Evolutionary conservation across 2,888 invertebrate species (phyloP).

Genomic region (Diarsia rubi): DNA sequence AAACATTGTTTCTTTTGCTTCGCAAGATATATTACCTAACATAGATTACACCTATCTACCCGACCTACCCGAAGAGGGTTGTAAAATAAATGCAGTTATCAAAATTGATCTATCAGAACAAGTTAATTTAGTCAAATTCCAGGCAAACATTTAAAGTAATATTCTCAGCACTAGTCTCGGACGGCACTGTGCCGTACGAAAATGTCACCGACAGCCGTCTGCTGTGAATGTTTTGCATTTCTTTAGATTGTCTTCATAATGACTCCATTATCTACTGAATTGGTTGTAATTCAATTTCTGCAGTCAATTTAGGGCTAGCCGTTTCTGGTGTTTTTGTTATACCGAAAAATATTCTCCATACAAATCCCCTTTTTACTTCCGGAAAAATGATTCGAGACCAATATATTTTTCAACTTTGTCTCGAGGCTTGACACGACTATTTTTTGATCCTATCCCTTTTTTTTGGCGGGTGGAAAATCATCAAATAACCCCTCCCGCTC

Average conservation of each 20-base stretch:
- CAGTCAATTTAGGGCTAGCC: conserved; percentile 5
- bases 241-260: conserved; percentile 39
- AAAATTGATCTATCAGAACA: conserved; percentile 13
- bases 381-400: too few species aligned
- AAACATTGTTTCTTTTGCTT: not conserved
- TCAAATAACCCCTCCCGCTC: too few species aligned
- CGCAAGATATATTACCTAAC: too few species aligned
- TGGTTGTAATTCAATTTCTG: conserved; percentile 37
- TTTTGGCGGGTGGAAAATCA: too few species aligned
- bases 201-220: conserved; percentile 66
- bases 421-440: too few species aligned
- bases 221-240: conserved; percentile 49
- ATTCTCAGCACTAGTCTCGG: conserved; percentile 47
- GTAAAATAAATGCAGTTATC: not conserved
- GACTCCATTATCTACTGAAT: conserved; percentile 37
- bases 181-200: conserved; percentile 61
- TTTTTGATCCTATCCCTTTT: too few species aligned
- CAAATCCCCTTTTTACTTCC: too few species aligned
- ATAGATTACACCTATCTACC: too few species aligned
- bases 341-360: not conserved
- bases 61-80: not conserved
- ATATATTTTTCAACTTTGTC: too few species aligned
- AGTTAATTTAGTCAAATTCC: not conserved
- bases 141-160: not conserved
- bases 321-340: not conserved